Percentiles rank a stretch among this genome's conserved stretches.
These are phyloP conservation scores for Cladorhizidae sp. DNA, from an alignment of 37 sponge, comb jelly and placozoan genomes.

Conservation along the genomic window DNA sequence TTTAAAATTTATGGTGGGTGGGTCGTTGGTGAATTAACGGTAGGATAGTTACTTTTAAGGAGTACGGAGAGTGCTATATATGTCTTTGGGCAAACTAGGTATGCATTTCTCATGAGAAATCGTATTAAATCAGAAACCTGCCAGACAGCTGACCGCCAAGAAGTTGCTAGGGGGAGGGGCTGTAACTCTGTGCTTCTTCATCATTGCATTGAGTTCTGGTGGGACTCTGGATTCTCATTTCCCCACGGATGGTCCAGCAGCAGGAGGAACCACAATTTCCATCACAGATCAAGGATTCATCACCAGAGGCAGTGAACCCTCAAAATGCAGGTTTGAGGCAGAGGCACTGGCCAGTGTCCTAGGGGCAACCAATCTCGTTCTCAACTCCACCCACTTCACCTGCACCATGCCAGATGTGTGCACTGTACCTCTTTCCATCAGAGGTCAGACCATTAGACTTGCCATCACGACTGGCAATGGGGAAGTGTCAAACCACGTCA, in stretches of 20 bases:
- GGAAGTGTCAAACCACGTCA: slow-evolving; percentile 1
- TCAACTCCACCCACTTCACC: slow-evolving; percentile 22
- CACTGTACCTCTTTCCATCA: background rate
- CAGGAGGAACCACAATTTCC: slow-evolving; percentile 48
- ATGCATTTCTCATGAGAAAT: too few species aligned
- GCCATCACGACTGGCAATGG: background rate
- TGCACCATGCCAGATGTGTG: slow-evolving; percentile 34
- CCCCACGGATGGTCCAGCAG: slow-evolving; percentile 23
- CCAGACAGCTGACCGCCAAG: too few species aligned
- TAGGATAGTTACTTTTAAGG: too few species aligned
- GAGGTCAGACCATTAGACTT: background rate
- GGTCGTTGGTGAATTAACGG: too few species aligned
- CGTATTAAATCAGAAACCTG: too few species aligned
- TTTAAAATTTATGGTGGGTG: too few species aligned
- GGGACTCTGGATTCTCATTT: background rate
- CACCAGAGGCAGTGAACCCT: background rate
- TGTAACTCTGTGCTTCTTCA: background rate
- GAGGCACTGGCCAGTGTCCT: background rate
- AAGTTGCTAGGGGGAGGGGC: slow-evolving; percentile 15
- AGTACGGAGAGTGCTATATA: too few species aligned
- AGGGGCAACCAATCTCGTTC: background rate
- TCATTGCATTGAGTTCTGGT: background rate
- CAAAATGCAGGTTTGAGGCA: slow-evolving; percentile 29
- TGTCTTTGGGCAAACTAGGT: too few species aligned
- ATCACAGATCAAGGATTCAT: slow-evolving; percentile 49